phyloP scores from a whole-genome alignment of 1,140 invertebrate genomes.

The Eueides isabella region DNA sequence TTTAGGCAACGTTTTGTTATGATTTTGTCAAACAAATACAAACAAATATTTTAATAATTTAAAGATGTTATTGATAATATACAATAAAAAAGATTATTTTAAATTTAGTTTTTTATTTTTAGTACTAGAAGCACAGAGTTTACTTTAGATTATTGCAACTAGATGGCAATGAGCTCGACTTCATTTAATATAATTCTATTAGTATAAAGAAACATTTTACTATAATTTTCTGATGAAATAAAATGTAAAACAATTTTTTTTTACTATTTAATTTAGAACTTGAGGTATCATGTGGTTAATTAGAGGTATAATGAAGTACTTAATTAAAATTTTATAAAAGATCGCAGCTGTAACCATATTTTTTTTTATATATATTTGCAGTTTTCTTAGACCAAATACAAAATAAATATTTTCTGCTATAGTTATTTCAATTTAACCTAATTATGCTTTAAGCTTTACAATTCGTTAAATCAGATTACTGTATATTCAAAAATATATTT shows the following conservation, averaged over 20 bases:
- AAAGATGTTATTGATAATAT: not conserved
- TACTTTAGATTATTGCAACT: not conserved
- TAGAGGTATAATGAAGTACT: not conserved
- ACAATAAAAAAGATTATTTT: not conserved
- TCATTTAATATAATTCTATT: too few relatives aligned
- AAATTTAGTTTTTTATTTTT: not conserved
- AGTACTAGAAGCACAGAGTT: not conserved
- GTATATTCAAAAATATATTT: not conserved
- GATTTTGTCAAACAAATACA: not conserved
- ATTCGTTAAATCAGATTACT: too few relatives aligned
- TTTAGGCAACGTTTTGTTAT: not conserved
- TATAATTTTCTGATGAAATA: not conserved
- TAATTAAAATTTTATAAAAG: too few relatives aligned
- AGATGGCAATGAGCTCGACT: not conserved
- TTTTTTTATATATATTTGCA: too few relatives aligned
- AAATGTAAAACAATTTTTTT: not conserved
- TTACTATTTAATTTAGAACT: not conserved
- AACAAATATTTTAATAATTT: not conserved
- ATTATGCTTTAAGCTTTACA: not conserved
- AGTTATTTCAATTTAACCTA: not conserved
- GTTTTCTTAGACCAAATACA: too few relatives aligned
- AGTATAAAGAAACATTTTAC: too few relatives aligned
- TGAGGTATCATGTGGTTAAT: not conserved
- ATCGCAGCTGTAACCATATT: too few relatives aligned
- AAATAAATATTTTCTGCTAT: not conserved